phyloP scores from a whole-genome alignment of 2,888 invertebrate genomes.

The Eilema sororculum region DNA sequence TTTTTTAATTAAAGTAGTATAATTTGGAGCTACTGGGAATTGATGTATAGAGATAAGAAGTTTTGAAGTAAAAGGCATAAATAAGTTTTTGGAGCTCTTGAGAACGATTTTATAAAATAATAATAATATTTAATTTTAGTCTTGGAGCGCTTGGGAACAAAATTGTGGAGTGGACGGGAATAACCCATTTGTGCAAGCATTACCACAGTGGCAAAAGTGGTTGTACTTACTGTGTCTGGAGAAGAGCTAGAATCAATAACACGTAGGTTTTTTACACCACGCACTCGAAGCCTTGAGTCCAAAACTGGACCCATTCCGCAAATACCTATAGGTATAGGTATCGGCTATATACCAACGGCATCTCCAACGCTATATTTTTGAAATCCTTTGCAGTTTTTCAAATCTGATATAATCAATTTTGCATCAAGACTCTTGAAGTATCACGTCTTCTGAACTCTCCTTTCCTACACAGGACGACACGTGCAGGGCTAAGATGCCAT shows the following conservation, averaged over 20 bases:
- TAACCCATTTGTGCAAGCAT: slow-evolving; percentile 17
- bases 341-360: background rate
- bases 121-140: too few species aligned
- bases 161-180: too few species aligned
- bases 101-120: too few species aligned
- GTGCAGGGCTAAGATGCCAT: too few species aligned
- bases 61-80: too few species aligned
- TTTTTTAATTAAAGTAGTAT: too few species aligned
- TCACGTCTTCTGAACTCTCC: too few species aligned
- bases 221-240: slow-evolving; percentile 9
- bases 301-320: slow-evolving; percentile 8
- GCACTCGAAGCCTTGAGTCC: slow-evolving; percentile 1
- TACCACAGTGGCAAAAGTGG: slow-evolving; percentile 3
- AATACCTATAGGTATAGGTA: slow-evolving; percentile 3
- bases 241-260: slow-evolving; percentile 15
- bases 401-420: background rate
- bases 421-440: slow-evolving; percentile 6
- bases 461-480: too few species aligned
- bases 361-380: background rate
- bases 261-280: slow-evolving; percentile 2
- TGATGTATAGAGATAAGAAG: too few species aligned
- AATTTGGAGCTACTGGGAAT: too few species aligned
- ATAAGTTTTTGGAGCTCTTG: too few species aligned
- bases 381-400: background rate
- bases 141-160: too few species aligned